Conservation (phyloP, 2,113 vertebrate genomes). For the Ailurus styani region DNA sequence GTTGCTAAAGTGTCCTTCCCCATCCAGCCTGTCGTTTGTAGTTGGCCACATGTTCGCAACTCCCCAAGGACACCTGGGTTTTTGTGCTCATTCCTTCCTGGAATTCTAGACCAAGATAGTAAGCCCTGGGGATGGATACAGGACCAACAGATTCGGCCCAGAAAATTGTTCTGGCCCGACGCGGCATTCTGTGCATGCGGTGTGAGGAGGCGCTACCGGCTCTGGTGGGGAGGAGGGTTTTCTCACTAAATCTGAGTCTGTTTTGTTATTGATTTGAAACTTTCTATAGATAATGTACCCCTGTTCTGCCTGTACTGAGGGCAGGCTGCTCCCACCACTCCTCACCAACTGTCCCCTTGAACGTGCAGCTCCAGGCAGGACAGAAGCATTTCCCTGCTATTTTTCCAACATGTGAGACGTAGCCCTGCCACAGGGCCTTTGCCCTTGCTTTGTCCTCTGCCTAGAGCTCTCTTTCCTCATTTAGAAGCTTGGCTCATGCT, state of each 20-base stretch:
- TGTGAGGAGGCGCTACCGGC: accelerated
- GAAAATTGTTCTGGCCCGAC: not conserved
- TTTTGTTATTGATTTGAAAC: not conserved
- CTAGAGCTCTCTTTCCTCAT: not conserved
- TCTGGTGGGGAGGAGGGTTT: not conserved
- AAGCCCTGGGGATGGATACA: not conserved
- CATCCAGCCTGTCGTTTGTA: too few relatives aligned
- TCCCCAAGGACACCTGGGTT: not conserved
- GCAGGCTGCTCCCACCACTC: too few relatives aligned
- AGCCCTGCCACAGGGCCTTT: not conserved
- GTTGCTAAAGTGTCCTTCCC: not conserved
- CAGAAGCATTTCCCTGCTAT: accelerated
- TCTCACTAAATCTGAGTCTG: not conserved
- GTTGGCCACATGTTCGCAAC: not conserved
- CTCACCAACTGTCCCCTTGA: not conserved
- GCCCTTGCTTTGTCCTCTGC: not conserved
- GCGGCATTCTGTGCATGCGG: not conserved
- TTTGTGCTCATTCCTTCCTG: not conserved
- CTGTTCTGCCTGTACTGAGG: not conserved
- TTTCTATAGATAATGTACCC: not conserved
- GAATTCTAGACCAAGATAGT: not conserved
- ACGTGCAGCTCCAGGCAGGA: not conserved
- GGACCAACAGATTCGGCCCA: not conserved
- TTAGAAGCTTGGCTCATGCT: not conserved
- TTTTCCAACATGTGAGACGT: not conserved